Evolutionary conservation across 1,140 invertebrate genomes (phyloP).

Genomic region (Drosophila murphyi): DNA sequence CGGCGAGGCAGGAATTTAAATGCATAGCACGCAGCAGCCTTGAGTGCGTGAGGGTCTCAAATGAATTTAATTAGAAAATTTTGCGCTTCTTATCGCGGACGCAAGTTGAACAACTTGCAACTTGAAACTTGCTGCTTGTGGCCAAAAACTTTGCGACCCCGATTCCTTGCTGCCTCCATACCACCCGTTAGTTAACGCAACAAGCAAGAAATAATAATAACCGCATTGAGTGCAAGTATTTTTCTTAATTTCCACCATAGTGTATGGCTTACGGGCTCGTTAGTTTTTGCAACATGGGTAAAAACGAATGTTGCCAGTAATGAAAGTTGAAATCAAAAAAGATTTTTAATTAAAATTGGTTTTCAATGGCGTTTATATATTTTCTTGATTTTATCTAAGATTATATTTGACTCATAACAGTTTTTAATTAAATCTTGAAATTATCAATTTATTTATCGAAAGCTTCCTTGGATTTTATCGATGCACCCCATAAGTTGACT

Average conservation of each 20-base stretch:
- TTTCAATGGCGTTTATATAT: constrained; percentile 15
- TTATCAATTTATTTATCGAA: too few species aligned
- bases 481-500: too few species aligned
- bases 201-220: constrained; percentile 63
- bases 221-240: constrained; percentile 62
- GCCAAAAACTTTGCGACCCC: constrained; percentile 38
- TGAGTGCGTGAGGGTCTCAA: constrained; percentile 79
- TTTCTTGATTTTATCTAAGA: background rate
- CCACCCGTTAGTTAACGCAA: constrained; percentile 1
- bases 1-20: constrained; percentile 41
- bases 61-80: constrained; percentile 84
- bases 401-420: background rate
- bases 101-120: constrained; percentile 54
- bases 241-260: constrained; percentile 73
- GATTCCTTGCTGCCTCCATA: background rate
- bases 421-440: background rate
- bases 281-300: constrained; percentile 42
- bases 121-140: constrained; percentile 49
- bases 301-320: constrained; percentile 16
- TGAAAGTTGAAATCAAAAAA: constrained; percentile 10
- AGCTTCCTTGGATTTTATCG: too few species aligned
- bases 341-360: constrained; percentile 62
- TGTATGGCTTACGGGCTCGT: constrained; percentile 27
- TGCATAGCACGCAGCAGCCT: constrained; percentile 63
- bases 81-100: constrained; percentile 64